These are phyloP conservation scores for Prietella phreatophila DNA, from an alignment of 2,113 vertebrate genomes.

Conservation along the genomic window DNA sequence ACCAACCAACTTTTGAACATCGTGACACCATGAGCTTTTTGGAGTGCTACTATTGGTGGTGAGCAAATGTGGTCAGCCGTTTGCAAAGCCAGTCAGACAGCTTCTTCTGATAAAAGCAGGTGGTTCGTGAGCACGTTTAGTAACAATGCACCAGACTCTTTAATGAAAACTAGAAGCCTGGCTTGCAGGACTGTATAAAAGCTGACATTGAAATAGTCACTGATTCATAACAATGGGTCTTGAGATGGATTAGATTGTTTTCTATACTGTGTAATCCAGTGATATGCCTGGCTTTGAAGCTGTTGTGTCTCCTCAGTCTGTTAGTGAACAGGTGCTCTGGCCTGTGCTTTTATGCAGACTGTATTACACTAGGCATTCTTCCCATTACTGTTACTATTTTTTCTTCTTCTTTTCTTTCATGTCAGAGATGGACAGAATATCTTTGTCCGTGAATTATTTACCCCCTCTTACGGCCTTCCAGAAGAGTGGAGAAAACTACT, in stretches of 20 bases:
- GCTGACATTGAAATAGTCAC: background rate
- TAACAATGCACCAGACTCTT: background rate
- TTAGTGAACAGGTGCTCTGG: slow-evolving; percentile 22
- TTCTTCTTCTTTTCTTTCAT: slow-evolving; percentile 30
- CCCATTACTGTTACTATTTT: slow-evolving; percentile 18
- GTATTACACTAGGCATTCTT: slow-evolving; percentile 29
- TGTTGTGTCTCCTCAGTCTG: background rate
- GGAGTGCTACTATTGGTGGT: too few species aligned
- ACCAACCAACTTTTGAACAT: background rate
- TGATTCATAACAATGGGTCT: background rate
- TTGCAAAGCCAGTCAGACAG: background rate
- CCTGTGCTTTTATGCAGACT: slow-evolving; percentile 11
- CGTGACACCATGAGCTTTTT: background rate
- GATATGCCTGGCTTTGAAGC: background rate
- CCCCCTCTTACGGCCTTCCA: slow-evolving; percentile 1
- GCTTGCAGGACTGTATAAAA: background rate
- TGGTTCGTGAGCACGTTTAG: background rate
- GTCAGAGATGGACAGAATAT: slow-evolving; percentile 36
- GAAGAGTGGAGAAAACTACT: slow-evolving; percentile 24
- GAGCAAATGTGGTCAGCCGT: background rate
- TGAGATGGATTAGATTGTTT: background rate
- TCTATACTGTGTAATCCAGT: background rate
- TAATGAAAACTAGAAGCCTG: background rate
- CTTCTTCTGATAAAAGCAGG: background rate
- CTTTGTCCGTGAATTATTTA: slow-evolving; percentile 33